Base-by-base conservation (phyloP, 2,888 invertebrate species). In the Furcula furcula region DNA sequence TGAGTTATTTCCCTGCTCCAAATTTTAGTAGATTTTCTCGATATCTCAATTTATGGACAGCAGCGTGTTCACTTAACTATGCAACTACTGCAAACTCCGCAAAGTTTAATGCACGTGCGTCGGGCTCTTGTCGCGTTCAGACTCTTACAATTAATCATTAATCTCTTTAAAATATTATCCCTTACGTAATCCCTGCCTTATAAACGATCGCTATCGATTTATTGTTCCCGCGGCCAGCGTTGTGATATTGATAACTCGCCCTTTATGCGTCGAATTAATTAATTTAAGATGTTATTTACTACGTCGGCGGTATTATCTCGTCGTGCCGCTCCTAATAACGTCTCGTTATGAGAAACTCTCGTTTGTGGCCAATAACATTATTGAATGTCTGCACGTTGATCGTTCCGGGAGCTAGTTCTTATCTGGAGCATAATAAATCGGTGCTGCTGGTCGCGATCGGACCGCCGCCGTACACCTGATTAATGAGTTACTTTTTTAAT, bases 401-500 rank as follows among this genome's bases (percentile, higher is more conserved):
- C 55, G 34, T 20, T 34, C 40, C 40, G 41, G 44, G 55, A 65
- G 56, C 63, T 54, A 56, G 61, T 63, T 64, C 60, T 74, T 76
- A 81, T 78, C 78, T 75, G 55, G 68, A 58, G 60, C 65, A 69
- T 67, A 74, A 77, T 79, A 76, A 81, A 80, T 80, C 66, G 64
- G 49, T 43, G 48, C 61, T 56, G 57, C 59, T 46, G 70, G 75
- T 77, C 67, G 72, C 65, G 67, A 75, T 72, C 71, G 59, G 40
- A 66, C 48, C 56, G 55, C 62, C 57, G 50, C 53, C 46, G 46
- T 58, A 60, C 62, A 56, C 59, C 66, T 74, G 76, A 80, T 81
- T 74, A 79, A 81, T 76, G 77, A 70, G 61, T 55, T 42, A 60
- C 62, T 65, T 78, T 80, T 76, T 78, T 80, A 78, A 80, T 81